Evolutionary conservation across 2,888 invertebrate genomes (phyloP).

Genomic region (Stegophylla sp.): DNA sequence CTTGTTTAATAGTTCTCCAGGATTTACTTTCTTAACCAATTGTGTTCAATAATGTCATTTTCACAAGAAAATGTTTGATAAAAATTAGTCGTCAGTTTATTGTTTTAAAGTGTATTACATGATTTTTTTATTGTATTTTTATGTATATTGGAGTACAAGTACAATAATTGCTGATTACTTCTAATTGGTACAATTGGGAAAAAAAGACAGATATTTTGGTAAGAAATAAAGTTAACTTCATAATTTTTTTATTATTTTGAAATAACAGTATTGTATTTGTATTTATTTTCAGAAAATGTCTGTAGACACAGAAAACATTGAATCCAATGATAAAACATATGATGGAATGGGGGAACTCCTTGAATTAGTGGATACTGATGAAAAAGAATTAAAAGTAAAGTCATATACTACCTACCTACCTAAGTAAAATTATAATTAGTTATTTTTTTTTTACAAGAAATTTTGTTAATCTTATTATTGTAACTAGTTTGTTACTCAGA

Average conservation of each 20-base stretch:
- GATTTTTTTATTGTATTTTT: neutral
- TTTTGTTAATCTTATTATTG: too few relatives aligned
- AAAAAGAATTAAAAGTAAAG: conserved; percentile 42
- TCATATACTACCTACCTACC: too few relatives aligned
- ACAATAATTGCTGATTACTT: neutral
- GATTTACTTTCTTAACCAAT: neutral
- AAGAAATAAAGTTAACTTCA: neutral
- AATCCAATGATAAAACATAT: conserved; percentile 4
- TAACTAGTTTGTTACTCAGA: too few relatives aligned
- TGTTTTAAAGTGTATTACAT: neutral
- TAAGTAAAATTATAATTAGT: too few relatives aligned
- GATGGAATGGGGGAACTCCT: conserved; percentile 21
- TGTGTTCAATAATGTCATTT: neutral
- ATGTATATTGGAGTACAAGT: neutral
- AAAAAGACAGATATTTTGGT: neutral
- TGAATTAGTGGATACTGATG: conserved; percentile 7
- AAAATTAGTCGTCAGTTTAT: neutral
- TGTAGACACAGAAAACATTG: neutral
- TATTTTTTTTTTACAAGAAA: too few relatives aligned
- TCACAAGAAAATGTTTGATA: neutral
- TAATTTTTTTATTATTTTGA: neutral
- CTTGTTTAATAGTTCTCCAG: neutral
- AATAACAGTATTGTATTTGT: neutral
- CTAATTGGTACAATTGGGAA: too few relatives aligned
- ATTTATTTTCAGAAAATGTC: conserved; percentile 20